Percentiles rank a stretch among this genome's conserved stretches.
These are phyloP conservation scores for Notospermus geniculatus DNA, from an alignment of 1,140 invertebrate species.

Conservation along the genomic window DNA sequence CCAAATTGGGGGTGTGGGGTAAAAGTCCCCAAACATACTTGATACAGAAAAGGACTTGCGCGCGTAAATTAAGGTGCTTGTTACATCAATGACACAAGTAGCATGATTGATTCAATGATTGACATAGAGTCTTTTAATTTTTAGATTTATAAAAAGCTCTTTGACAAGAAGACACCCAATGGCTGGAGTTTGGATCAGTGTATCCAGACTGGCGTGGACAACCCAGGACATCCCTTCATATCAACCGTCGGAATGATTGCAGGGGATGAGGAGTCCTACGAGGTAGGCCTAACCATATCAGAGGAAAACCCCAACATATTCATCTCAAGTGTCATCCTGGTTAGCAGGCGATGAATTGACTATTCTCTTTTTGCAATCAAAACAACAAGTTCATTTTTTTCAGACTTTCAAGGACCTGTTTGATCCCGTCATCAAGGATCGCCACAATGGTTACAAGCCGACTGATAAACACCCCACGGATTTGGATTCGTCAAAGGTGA, in stretches of 20 bases:
- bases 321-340: too few species aligned
- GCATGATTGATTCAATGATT: too few species aligned
- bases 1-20: too few species aligned
- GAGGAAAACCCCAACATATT: too few species aligned
- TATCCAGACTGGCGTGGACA: constrained; percentile 7
- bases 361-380: too few species aligned
- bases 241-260: constrained; percentile 19
- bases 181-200: not conserved
- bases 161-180: constrained; percentile 6
- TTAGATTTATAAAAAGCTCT: constrained; percentile 12
- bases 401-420: constrained; percentile 22
- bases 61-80: too few species aligned
- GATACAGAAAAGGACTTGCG: too few species aligned
- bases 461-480: constrained; percentile 14
- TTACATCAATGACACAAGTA: too few species aligned
- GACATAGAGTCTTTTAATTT: not conserved
- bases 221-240: constrained; percentile 9
- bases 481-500: constrained; percentile 14
- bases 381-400: not conserved
- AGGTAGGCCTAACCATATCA: not conserved
- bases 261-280: constrained; percentile 20
- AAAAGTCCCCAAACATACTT: too few species aligned
- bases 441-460: constrained; percentile 17
- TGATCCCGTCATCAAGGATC: constrained; percentile 16
- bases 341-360: too few species aligned